Evolutionary conservation across 2,113 vertebrate species (phyloP), one percentile per base, ranked within the genome.

Genomic region (Pitta sordida): DNA sequence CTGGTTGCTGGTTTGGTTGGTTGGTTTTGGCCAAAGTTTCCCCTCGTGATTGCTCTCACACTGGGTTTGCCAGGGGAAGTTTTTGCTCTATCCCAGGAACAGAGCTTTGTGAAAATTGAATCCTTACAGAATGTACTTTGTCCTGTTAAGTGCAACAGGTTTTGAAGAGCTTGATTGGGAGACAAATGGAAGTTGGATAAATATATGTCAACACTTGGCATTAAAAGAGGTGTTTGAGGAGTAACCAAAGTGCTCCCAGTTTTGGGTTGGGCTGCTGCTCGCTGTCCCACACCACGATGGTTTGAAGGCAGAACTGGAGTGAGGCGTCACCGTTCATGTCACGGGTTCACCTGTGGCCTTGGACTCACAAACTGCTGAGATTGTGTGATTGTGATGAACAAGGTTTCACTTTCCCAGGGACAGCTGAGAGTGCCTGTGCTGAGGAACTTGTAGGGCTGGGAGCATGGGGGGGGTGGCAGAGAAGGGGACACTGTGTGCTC

Each of bases 251-350:
- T 7, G 52, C 58, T 52, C 10, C 19, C 49, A 36, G n/a, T n/a
- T 7, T 5, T 17, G 51, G 32, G 3, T 19, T 3, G 11, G 1
- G 0, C 15, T 34, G 32, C 32, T 37, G 39, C 39, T 49, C 1
- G 0, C 4, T 10, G 26, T 6, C 26, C 23, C 41, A 6, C 39
- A 15, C 1, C 2, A 8, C 0, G 1, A 2, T 6, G 4, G 19
- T 11, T 39, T 21, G 60, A 27, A 14, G 48, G 3, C 32, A 34
- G 62, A 39, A 3, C 68, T 22, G 51, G 15, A 36, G 2, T 59
- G 3, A 3, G 44, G 3, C 11, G 22, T 21, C 55, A 13, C 26
- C 0, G 0, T 17, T 13, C 0, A 0, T 18, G 27, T 9, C 13
- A 21, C 0, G 2, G 17, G 63, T 4, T 80, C 19, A 15, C 13